phyloP scores from a whole-genome alignment of 2,888 invertebrate genomes.

The Vanessa cardui region DNA sequence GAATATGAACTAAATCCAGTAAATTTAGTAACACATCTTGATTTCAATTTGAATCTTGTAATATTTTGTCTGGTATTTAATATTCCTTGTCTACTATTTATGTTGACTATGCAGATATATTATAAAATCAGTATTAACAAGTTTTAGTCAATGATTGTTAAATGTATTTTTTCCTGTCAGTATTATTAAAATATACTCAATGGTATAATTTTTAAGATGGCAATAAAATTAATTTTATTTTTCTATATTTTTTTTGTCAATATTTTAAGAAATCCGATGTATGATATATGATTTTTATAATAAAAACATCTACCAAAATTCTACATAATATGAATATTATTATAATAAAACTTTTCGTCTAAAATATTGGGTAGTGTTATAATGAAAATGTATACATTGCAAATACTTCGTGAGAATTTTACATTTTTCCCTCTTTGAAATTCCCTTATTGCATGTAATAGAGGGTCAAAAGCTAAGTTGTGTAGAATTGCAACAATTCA shows the following conservation, averaged over 20 bases:
- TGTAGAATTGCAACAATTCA: conserved; percentile 7
- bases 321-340: conserved; percentile 1
- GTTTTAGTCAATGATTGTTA: too few species aligned
- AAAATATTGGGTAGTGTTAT: background rate
- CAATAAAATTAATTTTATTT: background rate
- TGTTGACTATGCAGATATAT: too few species aligned
- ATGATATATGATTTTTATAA: background rate
- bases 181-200: background rate
- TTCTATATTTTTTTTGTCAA: background rate
- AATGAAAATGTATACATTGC: conserved; percentile 1
- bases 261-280: too few species aligned
- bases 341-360: background rate
- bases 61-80: too few species aligned
- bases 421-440: conserved; percentile 11
- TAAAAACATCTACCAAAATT: background rate
- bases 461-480: background rate
- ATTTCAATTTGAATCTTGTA: too few species aligned
- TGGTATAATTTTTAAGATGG: background rate
- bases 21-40: too few species aligned
- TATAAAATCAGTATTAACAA: too few species aligned
- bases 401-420: conserved; percentile 5
- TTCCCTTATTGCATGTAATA: conserved; percentile 6
- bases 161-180: background rate
- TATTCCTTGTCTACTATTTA: too few species aligned
- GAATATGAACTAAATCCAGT: too few species aligned